These are phyloP conservation scores for Eupleurogrammus muticus DNA, from an alignment of 2,797 vertebrate species.

Conservation along the genomic window DNA sequence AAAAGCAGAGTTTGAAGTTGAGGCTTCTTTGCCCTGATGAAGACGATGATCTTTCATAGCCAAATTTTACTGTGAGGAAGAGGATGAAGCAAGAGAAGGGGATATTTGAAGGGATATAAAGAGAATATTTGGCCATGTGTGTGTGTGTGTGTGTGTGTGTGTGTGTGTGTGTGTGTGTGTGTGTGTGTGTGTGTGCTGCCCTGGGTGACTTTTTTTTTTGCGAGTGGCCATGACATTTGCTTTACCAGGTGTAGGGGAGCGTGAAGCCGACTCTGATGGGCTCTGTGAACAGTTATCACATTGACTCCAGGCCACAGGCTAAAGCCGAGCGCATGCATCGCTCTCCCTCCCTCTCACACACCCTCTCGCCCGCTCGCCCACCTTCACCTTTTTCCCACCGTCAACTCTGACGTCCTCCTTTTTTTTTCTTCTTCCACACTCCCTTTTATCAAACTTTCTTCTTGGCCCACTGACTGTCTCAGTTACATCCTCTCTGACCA, in stretches of 20 bases:
- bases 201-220: constrained; percentile 59
- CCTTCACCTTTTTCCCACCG: constrained; percentile 30
- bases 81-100: constrained; percentile 3
- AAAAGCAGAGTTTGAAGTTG: no score
- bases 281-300: constrained; percentile 77
- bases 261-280: constrained; percentile 72
- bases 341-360: constrained; percentile 45
- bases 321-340: constrained; percentile 54
- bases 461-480: constrained; percentile 53
- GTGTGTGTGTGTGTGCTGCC: constrained; percentile 59
- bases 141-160: constrained; percentile 22
- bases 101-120: constrained; percentile 37
- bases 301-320: constrained; percentile 67
- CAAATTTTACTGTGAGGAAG: constrained; percentile 23
- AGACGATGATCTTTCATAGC: constrained; percentile 5
- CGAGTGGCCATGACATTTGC: constrained; percentile 73
- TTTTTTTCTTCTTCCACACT: constrained; percentile 41
- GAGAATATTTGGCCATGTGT: constrained; percentile 15
- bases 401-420: constrained; percentile 35
- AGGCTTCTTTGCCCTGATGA: no score
- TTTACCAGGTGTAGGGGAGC: constrained; percentile 74
- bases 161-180: constrained; percentile 37
- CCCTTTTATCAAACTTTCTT: constrained; percentile 38
- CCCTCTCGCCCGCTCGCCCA: constrained; percentile 35
- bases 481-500: constrained; percentile 45